Percentiles rank a stretch among this genome's conserved stretches.
Conservation (phyloP, 1,140 invertebrate genomes). For the Pseudomyrmex flavicornis region DNA sequence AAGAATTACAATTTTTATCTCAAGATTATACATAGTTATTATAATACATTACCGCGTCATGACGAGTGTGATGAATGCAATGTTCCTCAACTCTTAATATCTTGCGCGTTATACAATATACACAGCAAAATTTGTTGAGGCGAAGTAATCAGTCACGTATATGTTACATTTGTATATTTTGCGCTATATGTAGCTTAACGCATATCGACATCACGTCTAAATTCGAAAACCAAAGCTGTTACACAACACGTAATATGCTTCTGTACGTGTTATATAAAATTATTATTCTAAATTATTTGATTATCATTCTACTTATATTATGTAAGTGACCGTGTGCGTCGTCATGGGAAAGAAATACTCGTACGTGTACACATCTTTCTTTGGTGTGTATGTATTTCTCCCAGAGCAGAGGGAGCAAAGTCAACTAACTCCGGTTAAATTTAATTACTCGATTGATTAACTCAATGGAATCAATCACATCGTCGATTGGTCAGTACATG, state of each 20-base stretch:
- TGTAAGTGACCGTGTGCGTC: conserved; percentile 24
- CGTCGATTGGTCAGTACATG: too few relatives aligned
- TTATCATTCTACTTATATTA: not conserved
- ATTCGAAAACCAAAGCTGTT: conserved; percentile 47
- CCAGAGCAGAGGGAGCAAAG: too few relatives aligned
- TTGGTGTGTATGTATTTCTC: too few relatives aligned
- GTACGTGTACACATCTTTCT: too few relatives aligned
- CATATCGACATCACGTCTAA: conserved; percentile 47
- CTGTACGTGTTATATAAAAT: conserved; percentile 31
- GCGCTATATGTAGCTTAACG: conserved; percentile 19
- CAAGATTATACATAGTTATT: conserved; percentile 10
- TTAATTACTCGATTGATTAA: too few relatives aligned
- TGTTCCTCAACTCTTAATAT: not conserved
- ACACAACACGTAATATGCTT: conserved; percentile 32
- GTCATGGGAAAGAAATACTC: not conserved
- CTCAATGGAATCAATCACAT: too few relatives aligned
- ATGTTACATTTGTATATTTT: conserved; percentile 58
- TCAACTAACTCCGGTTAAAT: too few relatives aligned
- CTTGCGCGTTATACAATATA: not conserved
- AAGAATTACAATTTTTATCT: conserved; percentile 35
- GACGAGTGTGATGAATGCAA: not conserved
- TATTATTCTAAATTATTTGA: conserved; percentile 41
- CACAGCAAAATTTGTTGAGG: conserved; percentile 11
- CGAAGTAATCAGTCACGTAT: conserved; percentile 60
- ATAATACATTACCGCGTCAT: conserved; percentile 33